Conservation (phyloP, 2,113 vertebrate species). For the Cryptotis parvus region DNA sequence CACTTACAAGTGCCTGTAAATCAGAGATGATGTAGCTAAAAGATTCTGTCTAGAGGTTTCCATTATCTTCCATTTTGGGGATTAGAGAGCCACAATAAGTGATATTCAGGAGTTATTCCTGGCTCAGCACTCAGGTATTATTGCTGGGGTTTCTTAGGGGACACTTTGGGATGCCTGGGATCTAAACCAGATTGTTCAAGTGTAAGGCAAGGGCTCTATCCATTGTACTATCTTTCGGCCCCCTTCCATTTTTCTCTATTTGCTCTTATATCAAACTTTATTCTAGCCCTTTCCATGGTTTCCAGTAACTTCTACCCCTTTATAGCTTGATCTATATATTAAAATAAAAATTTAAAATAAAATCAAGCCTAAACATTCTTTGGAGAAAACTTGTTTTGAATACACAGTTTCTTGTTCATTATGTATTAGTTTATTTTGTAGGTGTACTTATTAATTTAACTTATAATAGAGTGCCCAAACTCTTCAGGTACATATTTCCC, state of each 20-base stretch:
- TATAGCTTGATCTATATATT: neutral
- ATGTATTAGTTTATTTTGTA: neutral
- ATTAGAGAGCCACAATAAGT: no score
- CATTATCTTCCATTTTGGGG: neutral
- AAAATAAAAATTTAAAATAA: constrained; percentile 24
- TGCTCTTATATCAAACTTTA: neutral
- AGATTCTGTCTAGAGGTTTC: constrained; percentile 24
- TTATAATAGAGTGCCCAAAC: neutral
- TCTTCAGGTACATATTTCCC: neutral
- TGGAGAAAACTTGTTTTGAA: neutral
- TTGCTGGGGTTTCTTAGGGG: no score
- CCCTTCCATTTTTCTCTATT: no score
- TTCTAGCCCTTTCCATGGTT: neutral
- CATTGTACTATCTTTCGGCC: no score
- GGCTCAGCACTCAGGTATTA: no score
- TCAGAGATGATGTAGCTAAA: neutral
- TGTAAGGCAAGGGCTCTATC: no score
- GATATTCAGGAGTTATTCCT: no score
- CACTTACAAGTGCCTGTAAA: neutral
- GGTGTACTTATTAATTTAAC: no score
- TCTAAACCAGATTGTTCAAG: no score
- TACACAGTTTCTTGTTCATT: neutral
- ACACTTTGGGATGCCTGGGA: no score
- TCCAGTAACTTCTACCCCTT: neutral
- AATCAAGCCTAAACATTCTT: neutral